phyloP scores from a whole-genome alignment of 1,140 invertebrate species.

The Pseudomyrmex flavicornis region DNA sequence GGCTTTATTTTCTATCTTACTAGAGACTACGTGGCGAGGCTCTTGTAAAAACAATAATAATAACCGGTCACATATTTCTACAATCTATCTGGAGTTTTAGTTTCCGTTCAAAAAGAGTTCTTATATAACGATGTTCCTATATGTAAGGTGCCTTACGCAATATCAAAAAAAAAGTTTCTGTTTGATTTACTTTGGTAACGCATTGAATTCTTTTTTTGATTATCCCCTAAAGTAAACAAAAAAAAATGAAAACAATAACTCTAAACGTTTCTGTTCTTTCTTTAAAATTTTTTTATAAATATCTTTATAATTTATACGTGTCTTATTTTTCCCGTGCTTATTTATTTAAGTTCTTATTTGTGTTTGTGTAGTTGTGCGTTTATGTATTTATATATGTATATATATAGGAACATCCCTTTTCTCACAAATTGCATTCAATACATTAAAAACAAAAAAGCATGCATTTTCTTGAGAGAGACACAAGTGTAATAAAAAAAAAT shows the following conservation, averaged over 20 bases:
- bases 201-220: background rate
- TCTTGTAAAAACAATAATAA: slow-evolving; percentile 75
- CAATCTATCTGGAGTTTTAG: slow-evolving; percentile 32
- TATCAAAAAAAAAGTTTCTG: slow-evolving; percentile 20
- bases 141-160: slow-evolving; percentile 69
- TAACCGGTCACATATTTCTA: slow-evolving; percentile 35
- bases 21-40: slow-evolving; percentile 77
- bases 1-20: slow-evolving; percentile 78
- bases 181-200: slow-evolving; percentile 9
- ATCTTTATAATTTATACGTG: background rate
- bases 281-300: slow-evolving; percentile 12
- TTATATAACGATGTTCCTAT: slow-evolving; percentile 66
- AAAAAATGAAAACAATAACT: background rate
- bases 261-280: background rate
- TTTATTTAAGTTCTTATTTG: slow-evolving; percentile 18
- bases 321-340: slow-evolving; percentile 26
- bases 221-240: background rate
- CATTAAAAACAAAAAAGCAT: slow-evolving; percentile 47
- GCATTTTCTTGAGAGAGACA: slow-evolving; percentile 49
- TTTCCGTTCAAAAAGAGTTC: slow-evolving; percentile 21
- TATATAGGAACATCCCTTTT: slow-evolving; percentile 67
- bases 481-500: slow-evolving; percentile 8
- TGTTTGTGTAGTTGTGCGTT: slow-evolving; percentile 16
- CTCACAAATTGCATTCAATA: slow-evolving; percentile 23
- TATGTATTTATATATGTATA: slow-evolving; percentile 45